Base-by-base conservation (phyloP, 92 coral and sea anemone species). In the Pocillopora grandis region DNA sequence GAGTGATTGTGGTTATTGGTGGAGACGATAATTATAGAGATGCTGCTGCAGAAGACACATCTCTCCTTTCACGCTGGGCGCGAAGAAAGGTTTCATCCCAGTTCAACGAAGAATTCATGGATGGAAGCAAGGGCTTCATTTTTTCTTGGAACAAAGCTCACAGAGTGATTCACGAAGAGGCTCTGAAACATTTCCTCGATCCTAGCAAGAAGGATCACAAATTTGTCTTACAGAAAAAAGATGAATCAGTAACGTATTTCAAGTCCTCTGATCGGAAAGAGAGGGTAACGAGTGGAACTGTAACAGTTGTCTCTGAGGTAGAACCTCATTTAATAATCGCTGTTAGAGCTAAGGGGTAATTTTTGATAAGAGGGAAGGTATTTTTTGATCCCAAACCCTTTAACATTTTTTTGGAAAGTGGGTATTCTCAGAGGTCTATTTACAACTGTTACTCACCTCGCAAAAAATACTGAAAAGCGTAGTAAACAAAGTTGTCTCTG, bases 91-190 rank as follows among this genome's bases (percentile, higher is more conserved):
- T 70, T 70, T 70, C 74, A 17, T 70, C 74, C 42, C 78, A 23
- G 62, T 57, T 49, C 37, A 57, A 20, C 5, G 79, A 56, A 42
- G 48, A 31, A 16, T 31, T 9, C 64, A 16, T 58, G 11, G 42
- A 11, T 70, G 74, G 74, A 70, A 33, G 72, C 48, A 84, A 70
- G 68, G 85, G 94, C 66, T 91, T 91, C 62, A 88, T 91, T 18
- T 91, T 91, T 73, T 91, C 94, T 9, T 91, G 94, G 94, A 76
- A 88, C 73, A 80, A 88, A 62, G 17, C 76, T 10, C 89, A 91
- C 81, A 70, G 75, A 18, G 85, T 87, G 70, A 91, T 91, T 55
- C 94, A 91, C 58, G 89, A 91, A 58, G 91, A 91, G 61, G 94
- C 94, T 10, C 85, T 91, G 12, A n/a, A 72, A 62, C 87, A 78